A percentile compares a stretch with the other conserved stretches of the same genome.
These are phyloP conservation scores for Eciton burchellii DNA, from an alignment of 1,140 invertebrate species.

Conservation along the genomic window DNA sequence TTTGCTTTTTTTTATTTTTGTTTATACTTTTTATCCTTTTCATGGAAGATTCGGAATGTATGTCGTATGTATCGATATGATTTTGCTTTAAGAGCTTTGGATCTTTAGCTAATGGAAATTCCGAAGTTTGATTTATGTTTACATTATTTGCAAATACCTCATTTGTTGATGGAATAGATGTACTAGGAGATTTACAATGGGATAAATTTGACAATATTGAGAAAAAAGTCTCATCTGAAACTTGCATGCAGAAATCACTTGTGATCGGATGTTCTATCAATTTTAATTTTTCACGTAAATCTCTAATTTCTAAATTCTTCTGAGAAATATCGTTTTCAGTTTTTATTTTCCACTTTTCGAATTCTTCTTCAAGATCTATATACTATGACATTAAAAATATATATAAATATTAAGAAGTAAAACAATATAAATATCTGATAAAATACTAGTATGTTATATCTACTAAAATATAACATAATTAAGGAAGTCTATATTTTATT, in stretches of 20 bases:
- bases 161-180: slow-evolving; percentile 47
- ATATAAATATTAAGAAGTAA: slow-evolving; percentile 26
- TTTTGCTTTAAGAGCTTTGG: slow-evolving; percentile 16
- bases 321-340: slow-evolving; percentile 82
- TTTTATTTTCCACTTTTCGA: slow-evolving; percentile 86
- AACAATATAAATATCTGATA: slow-evolving; percentile 1
- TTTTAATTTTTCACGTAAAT: slow-evolving; percentile 85
- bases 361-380: slow-evolving; percentile 90
- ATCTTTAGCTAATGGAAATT: slow-evolving; percentile 21
- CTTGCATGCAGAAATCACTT: slow-evolving; percentile 77
- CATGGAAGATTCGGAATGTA: slow-evolving; percentile 2
- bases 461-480: neutral
- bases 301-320: slow-evolving; percentile 86
- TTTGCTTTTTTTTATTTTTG: slow-evolving; percentile 37
- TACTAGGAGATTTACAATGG: slow-evolving; percentile 65
- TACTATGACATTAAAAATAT: slow-evolving; percentile 85
- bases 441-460: neutral
- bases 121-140: slow-evolving; percentile 38
- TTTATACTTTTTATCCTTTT: slow-evolving; percentile 23
- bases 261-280: slow-evolving; percentile 34
- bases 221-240: slow-evolving; percentile 70
- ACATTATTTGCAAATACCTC: slow-evolving; percentile 48
- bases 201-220: slow-evolving; percentile 40
- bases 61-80: neutral
- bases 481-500: neutral